phyloP scores from a whole-genome alignment of 2,113 vertebrate species.

The Piprites chloris region DNA sequence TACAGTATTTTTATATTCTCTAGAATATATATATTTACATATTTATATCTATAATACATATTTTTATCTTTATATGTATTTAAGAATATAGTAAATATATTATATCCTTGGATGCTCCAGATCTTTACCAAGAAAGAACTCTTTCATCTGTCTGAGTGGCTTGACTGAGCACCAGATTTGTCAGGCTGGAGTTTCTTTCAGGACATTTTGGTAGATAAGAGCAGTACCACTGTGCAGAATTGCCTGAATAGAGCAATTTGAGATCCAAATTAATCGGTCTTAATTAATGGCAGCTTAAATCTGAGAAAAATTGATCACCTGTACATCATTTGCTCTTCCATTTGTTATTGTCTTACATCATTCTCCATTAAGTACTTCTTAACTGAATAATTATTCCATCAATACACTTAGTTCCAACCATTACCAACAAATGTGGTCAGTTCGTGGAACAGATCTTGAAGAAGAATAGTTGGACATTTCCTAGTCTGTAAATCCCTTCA shows the following conservation, averaged over 20 bases:
- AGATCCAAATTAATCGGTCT: not conserved
- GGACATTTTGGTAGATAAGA: not conserved
- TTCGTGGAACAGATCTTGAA: not conserved
- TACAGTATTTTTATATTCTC: not conserved
- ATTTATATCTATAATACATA: no score
- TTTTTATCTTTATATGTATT: no score
- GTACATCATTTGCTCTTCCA: not conserved
- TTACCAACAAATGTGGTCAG: not conserved
- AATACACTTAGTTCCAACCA: not conserved
- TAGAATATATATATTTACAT: not conserved
- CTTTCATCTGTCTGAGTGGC: not conserved
- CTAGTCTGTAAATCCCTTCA: not conserved
- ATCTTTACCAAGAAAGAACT: not conserved
- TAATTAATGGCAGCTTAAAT: not conserved
- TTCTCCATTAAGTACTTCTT: not conserved
- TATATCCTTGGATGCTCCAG: not conserved
- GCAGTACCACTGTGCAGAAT: not conserved
- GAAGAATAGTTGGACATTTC: not conserved
- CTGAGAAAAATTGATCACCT: not conserved
- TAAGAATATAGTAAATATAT: no score
- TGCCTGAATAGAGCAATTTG: not conserved
- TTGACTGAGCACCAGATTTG: not conserved
- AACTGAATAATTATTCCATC: not conserved
- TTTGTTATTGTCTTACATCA: not conserved
- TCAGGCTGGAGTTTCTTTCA: not conserved